These are phyloP conservation scores for Abrostola triplasia DNA, from an alignment of 2,888 invertebrate species.

Conservation along the genomic window DNA sequence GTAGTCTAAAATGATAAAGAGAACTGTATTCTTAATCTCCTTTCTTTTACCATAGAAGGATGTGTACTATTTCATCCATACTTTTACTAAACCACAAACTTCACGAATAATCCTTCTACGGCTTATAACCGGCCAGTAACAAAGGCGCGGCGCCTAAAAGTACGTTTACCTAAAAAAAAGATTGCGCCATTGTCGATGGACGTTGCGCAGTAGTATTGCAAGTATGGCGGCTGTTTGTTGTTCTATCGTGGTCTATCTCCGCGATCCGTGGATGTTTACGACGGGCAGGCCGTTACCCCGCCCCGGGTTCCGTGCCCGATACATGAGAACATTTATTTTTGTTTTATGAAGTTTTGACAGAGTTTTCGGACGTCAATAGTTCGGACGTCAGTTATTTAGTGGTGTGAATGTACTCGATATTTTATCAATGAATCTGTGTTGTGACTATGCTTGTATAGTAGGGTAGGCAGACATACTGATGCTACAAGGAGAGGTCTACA, in stretches of 20 bases:
- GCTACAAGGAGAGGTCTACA: no score
- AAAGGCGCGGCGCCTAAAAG: conserved; percentile 19
- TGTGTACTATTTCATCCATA: no score
- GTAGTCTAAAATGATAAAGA: no score
- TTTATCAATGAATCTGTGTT: no score
- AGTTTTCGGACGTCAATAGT: conserved; percentile 12
- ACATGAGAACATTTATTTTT: conserved; percentile 30
- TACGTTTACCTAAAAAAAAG: conserved; percentile 22
- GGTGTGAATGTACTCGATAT: background rate
- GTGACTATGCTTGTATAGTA: no score
- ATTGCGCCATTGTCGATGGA: conserved; percentile 45
- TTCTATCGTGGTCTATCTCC: conserved; percentile 40
- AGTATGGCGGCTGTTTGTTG: conserved; percentile 33
- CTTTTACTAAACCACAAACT: no score
- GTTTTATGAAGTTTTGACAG: conserved; percentile 44
- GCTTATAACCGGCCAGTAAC: conserved; percentile 5
- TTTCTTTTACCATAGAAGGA: no score
- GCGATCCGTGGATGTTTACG: conserved; percentile 51
- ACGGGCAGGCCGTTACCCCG: conserved; percentile 48
- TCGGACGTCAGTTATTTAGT: background rate
- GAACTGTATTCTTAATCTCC: no score
- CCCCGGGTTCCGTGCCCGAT: conserved; percentile 27
- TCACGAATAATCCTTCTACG: background rate
- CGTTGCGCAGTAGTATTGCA: conserved; percentile 45
- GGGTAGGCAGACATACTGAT: no score